Evolutionary conservation across 2,888 invertebrate species (phyloP), one percentile per base, ranked within the genome.

Genomic region (Leucozona laternaria): DNA sequence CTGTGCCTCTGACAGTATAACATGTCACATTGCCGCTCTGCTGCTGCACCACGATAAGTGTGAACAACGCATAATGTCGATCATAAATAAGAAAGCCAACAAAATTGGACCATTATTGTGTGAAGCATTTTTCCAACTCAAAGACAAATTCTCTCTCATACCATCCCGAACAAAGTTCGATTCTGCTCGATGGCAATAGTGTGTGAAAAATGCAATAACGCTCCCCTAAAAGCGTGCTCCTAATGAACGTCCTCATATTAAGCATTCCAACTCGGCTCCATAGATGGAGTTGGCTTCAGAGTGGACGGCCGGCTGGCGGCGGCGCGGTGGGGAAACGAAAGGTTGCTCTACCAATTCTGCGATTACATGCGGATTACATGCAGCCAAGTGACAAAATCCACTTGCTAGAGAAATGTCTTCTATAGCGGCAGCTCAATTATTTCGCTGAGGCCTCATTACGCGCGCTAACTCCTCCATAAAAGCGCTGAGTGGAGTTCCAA

Each of bases 311-410:
- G 8, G 31, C 6, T 2, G 1, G 45, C 58, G 34, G 20, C 11
- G 1, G 8, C 7, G 1, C 2, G 1, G 45, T 53, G 34, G 76
- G 57, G 71, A 20, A 66, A 28, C 72, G 53, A 68, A 70, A 34
- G 50, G 37, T 40, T 0, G 72, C n/a, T 48, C 53, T 60, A 72
- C 66, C 79, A 79, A 84, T 77, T 79, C 25, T 68, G 78, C 72
- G 86, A 86, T 82, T 81, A 86, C 81, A 86, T 86, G 86, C 78
- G 81, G 86, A 86, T 86, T 82, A 86, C 82, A 86, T 86, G 86
- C 86, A 82, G 31, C 70, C 62, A 53, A 79, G 73, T 78, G 73
- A 86, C 73, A 78, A 85, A 77, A 73, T 80, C 80, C 70, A 55
- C 62, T 31, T 57, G 20, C 40, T 20, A 15, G 13, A 28, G 10